Base-by-base conservation (phyloP, 2,113 vertebrate genomes). In the Monarcha castaneiventris region DNA sequence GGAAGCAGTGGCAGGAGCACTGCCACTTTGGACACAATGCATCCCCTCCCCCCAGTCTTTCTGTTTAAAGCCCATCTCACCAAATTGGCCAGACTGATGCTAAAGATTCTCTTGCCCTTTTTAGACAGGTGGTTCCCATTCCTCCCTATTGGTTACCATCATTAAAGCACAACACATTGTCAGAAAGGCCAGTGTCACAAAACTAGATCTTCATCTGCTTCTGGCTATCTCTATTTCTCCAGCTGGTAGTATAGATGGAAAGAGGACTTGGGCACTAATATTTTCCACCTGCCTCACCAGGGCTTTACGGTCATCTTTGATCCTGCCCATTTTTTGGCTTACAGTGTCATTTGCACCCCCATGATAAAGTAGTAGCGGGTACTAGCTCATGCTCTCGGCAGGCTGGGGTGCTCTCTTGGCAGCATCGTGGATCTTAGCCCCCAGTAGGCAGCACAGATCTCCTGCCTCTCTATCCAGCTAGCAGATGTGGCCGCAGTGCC, bases 301-400 rank as follows among this genome's bases (percentile, higher is more conserved):
- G 68, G 21, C 29, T 74, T 81, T 25, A 52, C 3, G 9, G 16
- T 17, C 39, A 25, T 82, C n/a, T 41, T 52, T 54, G 54, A 46
- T 75, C 19, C 61, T 67, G 19, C 25, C 39, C 9, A 4, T 21
- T 30, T 74, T 39, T 52, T 67, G 52, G 19, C 61, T 61, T 54
- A 27, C 0, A 1, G 54, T 0, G 0, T 37, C 39, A 74, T 46
- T 67, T 75, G 16, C 33, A 46, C 33, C 33, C 61, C 39, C 5
- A 13, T 67, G 46, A 59, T 67, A 54, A 17, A 25, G 23, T 12
- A 26, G 17, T 26, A 54, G 33, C 0, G 0, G 39, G 9, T 54
- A 6, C 33, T 29, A 39, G 41, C 11, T 29, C 0, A 0, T 48
- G 48, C n/a, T 55, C 66, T 82, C 46, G 29, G 30, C 13, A 39